These are phyloP conservation scores for Geotrupes spiniger DNA, from an alignment of 2,888 invertebrate species.

Conservation along the genomic window DNA sequence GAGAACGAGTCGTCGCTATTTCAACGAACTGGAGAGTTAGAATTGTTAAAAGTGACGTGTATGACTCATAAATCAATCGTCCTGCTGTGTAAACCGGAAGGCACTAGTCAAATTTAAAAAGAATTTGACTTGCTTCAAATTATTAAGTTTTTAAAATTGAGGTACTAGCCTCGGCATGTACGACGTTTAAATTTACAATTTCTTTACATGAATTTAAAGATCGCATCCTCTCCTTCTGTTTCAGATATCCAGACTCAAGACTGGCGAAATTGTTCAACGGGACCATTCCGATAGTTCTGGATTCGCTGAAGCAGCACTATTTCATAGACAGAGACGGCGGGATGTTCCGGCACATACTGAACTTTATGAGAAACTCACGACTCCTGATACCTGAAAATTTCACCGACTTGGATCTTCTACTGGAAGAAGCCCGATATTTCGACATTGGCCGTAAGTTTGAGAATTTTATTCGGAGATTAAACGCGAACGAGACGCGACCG, in stretches of 20 bases:
- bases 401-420: conserved; percentile 77
- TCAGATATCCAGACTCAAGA: conserved; percentile 90
- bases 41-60: too few species aligned
- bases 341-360: conserved; percentile 96
- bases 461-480: background rate
- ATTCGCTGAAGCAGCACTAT: conserved; percentile 95
- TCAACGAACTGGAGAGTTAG: too few species aligned
- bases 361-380: conserved; percentile 90
- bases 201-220: background rate
- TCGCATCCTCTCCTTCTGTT: conserved; percentile 34
- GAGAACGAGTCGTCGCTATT: too few species aligned
- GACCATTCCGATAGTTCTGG: conserved; percentile 91
- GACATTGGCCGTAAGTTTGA: conserved; percentile 77
- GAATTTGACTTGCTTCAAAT: too few species aligned
- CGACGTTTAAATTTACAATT: background rate
- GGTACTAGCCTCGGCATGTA: too few species aligned
- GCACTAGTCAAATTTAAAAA: too few species aligned
- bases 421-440: conserved; percentile 90
- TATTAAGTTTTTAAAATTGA: too few species aligned
- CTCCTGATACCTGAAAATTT: conserved; percentile 86
- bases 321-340: conserved; percentile 98
- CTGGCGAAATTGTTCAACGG: conserved; percentile 94
- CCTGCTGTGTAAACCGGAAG: too few species aligned
- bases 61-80: too few species aligned
- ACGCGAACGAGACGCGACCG: background rate